Base-by-base conservation (phyloP, 1,140 invertebrate species). In the Stegodyphus dumicola region DNA sequence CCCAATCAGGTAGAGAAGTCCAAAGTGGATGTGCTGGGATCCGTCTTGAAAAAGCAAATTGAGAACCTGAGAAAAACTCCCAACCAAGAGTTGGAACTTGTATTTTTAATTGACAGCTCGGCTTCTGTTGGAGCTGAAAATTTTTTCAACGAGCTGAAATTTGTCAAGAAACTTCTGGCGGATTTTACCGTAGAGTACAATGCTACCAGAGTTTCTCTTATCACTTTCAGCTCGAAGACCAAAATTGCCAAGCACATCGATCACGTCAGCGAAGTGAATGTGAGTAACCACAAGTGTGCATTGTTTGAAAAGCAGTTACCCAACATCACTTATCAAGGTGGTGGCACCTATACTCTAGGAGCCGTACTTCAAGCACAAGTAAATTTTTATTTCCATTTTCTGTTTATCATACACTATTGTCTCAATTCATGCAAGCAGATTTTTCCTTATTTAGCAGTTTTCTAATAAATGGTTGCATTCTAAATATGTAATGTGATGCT, bases 71-170 rank as follows among this genome's bases (percentile, higher is more conserved):
- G 88, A 13, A 90, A 74, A 49, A 77, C 89, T 7, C 87, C 88
- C 18, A 90, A 90, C 87, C 89, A 89, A 70, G 88, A 93, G 89
- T 90, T 94, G 67, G 94, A 95, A 88, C 89, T 95, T 15, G 91
- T 95, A 6, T 95, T 95, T 88, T 90, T 95, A 15, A 92, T 95
- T 9, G 94, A 95, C 89, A 92, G 92, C 48, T 94, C 94, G 4
- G 93, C 93, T 0, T 94, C 93, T 73, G 93, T 95, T 5, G 94
- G 94, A 4, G 89, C 91, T 69, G 90, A 92, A 5, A 94, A 95
- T 89, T 95, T 95, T 89, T 90, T 91, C 81, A 93, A 93, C 87
- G 94, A 95, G 89, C 88, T 94, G 54, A 94, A 93, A 88, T 95
- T 95, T 89, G 94, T 94, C 5, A 92, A 92, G 87, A 94, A 94